A percentile compares a stretch with the other conserved stretches of the same genome.
These are phyloP conservation scores for Machaerirhynchus nigripectus DNA, from an alignment of 2,113 vertebrate species.

Conservation along the genomic window DNA sequence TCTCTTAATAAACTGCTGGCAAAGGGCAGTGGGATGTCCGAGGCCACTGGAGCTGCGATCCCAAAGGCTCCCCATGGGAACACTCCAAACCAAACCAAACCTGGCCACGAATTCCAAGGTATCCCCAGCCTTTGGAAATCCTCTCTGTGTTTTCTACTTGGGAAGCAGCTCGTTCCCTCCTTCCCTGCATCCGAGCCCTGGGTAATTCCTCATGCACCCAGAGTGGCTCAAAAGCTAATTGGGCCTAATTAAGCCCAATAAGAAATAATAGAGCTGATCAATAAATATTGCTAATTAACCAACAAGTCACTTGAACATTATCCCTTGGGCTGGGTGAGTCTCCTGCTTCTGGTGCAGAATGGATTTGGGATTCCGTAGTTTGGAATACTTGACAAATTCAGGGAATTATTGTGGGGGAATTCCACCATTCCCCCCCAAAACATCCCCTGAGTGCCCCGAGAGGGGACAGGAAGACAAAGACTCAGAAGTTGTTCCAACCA, in stretches of 20 bases:
- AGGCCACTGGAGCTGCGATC: neutral
- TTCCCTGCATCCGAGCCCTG: neutral
- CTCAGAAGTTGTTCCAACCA: neutral
- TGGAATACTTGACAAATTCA: neutral
- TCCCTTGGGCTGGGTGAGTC: neutral
- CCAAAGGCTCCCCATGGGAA: neutral
- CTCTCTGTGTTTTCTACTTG: neutral
- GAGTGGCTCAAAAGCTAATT: neutral
- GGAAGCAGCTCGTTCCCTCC: neutral
- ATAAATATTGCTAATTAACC: neutral
- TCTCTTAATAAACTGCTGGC: neutral
- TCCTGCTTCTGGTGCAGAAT: neutral
- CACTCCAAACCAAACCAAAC: neutral
- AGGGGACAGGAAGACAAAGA: neutral
- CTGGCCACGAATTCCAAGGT: fast-evolving
- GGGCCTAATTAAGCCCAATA: neutral
- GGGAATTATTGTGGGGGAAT: neutral
- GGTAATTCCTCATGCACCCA: neutral
- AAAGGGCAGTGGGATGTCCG: neutral
- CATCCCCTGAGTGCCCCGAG: fast-evolving
- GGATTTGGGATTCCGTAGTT: neutral
- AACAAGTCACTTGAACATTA: neutral
- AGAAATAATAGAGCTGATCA: neutral
- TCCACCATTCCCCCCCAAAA: neutral
- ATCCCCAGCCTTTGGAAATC: neutral